Evolutionary conservation across 2,113 vertebrate species (phyloP), one percentile per base, ranked within the genome.

Genomic region (Bufo bufo): DNA sequence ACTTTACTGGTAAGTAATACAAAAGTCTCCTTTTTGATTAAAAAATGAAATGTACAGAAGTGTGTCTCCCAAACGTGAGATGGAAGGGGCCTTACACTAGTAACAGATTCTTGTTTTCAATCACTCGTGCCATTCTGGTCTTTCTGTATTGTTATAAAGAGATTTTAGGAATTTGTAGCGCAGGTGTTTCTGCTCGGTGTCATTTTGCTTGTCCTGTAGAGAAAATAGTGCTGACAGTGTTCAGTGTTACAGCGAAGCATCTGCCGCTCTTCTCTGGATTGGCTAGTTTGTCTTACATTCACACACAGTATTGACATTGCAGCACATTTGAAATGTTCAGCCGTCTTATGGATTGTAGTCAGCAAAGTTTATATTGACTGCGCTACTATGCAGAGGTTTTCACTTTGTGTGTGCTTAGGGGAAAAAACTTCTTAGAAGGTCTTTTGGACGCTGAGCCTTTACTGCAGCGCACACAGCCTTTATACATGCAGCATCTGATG

Each of bases 251-350:
- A 78, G 72, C 45, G 33, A 61, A 16, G 49, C 45, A 79, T 86
- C 61, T 50, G 74, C 54, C 65, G 84, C 45, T 66, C 45, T 61
- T 12, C 23, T 85, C 23, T 23, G 20, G 13, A 50, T 77, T 85
- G 23, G 75, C 20, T 47, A 66, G 85, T 19, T 49, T 23, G 52
- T 69, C 65, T 80, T 10, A 11, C 23, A 58, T 80, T 65, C 75
- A 65, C 65, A 63, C 1, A 66, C 59, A 66, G 8, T 79, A 45
- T n/a, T 66, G 23, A 85, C 71, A 23, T 77, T 63, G 71, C 56
- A 77, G 33, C 56, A 49, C 56, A 77, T 47, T 71, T 20, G 47
- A 87, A 65, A 80, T 71, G 47, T 69, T 87, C 85, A 80, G 63
- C 85, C 80, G 45, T 78, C 79, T 78, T 66, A 6, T 61, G 59